Evolutionary conservation across 2,888 invertebrate genomes (phyloP).

Genomic region (Megastigmus dorsalis): DNA sequence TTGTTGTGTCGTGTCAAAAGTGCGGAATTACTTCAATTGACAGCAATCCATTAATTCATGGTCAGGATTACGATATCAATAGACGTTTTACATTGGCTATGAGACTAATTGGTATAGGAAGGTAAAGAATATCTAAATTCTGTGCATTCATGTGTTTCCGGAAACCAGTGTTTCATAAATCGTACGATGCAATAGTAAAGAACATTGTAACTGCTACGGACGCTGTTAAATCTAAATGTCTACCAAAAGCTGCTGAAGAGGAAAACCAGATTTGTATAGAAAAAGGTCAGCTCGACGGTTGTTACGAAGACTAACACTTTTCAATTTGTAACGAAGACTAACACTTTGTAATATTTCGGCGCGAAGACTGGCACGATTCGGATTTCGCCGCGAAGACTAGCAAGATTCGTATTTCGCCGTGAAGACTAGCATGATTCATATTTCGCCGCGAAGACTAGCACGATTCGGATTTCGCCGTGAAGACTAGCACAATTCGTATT

Average conservation of each 20-base stretch:
- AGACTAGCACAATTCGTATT: too few species aligned
- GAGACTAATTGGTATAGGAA: background rate
- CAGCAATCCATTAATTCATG: background rate
- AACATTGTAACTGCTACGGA: background rate
- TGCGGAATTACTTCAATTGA: background rate
- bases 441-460: too few species aligned
- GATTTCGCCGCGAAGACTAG: too few species aligned
- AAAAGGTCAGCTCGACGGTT: background rate
- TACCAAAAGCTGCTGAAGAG: constrained; percentile 19
- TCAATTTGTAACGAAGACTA: too few species aligned
- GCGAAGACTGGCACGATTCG: too few species aligned
- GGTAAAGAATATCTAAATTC: background rate
- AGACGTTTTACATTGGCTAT: background rate
- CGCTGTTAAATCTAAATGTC: background rate
- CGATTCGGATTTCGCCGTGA: too few species aligned
- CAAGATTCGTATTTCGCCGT: too few species aligned
- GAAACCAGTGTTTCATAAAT: background rate
- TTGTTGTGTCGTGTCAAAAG: background rate
- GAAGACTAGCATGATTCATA: too few species aligned
- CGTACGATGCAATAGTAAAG: background rate
- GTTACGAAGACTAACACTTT: too few species aligned
- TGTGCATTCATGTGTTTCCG: background rate
- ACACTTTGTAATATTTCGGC: too few species aligned
- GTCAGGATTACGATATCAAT: background rate
- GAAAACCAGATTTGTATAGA: constrained; percentile 5